Evolutionary conservation across 2,888 invertebrate species (phyloP), one percentile per base, ranked within the genome.

Genomic region (Apomyelois bistriatella): DNA sequence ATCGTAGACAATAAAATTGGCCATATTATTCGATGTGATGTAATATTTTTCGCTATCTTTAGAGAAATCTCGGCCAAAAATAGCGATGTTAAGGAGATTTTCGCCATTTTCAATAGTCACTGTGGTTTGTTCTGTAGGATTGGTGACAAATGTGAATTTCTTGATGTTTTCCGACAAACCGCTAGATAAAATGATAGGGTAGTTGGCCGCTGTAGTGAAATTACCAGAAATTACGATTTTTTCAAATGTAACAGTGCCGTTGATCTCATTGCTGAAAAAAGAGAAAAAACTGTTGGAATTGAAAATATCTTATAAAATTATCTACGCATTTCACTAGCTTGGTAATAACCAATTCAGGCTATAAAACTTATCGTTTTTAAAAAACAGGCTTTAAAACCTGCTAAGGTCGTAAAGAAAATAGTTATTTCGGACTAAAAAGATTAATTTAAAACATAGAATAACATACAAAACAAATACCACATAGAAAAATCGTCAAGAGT

Each of bases 61-160:
- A 0, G 69, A 55, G 54, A 65, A 78, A 59, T 80, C 76, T 57
- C 83, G 72, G 0, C 79, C 73, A 8, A 81, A 72, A 37, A 88
- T 71, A 1, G 85, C 84, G 22, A 85, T 74, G 5, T 62, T 66
- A 0, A 76, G 13, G 3, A 87, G 8, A 54, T 74, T 71, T 36
- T 74, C 55, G 0, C 43, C 55, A 4, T 75, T 65, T 30, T 63
- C 55, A 0, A 82, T 52, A 58, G 72, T 64, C 8, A 77, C 52
- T 10, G 65, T 69, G 7, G 77, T 73, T 53, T 70, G 63, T 28
- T 64, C 65, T 0, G 61, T 55, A 15, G 66, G 61, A 3, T 60
- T 64, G 12, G 55, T 54, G 15, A 59, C 54, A 43, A 81, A 76
- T 3, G 58, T 55, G 52, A 76, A 74, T n/a, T 67, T 60, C 35